phyloP scores from a whole-genome alignment of 2,888 invertebrate genomes.

The Spodoptera exigua region DNA sequence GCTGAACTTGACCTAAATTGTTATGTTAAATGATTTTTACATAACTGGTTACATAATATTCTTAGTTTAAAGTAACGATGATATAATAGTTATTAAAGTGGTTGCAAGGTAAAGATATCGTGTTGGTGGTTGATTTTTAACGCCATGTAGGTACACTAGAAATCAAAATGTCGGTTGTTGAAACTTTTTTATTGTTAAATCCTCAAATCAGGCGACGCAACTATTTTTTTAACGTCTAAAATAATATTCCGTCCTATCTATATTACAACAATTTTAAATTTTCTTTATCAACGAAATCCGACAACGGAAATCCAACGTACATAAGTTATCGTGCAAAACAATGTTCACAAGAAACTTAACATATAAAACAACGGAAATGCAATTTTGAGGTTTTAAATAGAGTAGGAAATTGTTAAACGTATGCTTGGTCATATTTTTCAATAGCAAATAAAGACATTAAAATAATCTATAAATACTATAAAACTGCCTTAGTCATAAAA shows the following conservation, averaged over 20 bases:
- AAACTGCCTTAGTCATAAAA: constrained; percentile 5
- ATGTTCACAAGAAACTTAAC: constrained; percentile 30
- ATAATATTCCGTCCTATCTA: too few relatives aligned
- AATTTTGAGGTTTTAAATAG: constrained; percentile 33
- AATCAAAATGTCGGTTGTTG: too few relatives aligned
- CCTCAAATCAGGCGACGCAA: too few relatives aligned
- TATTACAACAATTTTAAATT: too few relatives aligned
- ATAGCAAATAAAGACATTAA: constrained; percentile 3
- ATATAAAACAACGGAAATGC: constrained; percentile 24
- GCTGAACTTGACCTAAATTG: constrained; percentile 71
- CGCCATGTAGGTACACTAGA: too few relatives aligned
- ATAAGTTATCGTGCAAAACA: constrained; percentile 3
- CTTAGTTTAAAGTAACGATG: constrained; percentile 1
- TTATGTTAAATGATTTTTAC: constrained; percentile 63
- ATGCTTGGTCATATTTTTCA: constrained; percentile 14
- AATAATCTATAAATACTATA: too few relatives aligned
- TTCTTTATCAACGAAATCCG: too few relatives aligned
- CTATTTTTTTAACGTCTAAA: too few relatives aligned
- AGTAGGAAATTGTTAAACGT: constrained; percentile 30
- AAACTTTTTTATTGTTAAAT: too few relatives aligned
- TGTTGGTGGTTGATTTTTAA: too few relatives aligned
- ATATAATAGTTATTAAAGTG: constrained; percentile 17
- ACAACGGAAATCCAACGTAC: too few relatives aligned
- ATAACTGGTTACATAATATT: constrained; percentile 50
- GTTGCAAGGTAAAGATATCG: not conserved